Evolutionary conservation across 2,113 vertebrate genomes (phyloP).

Genomic region (Ondatra zibethicus): DNA sequence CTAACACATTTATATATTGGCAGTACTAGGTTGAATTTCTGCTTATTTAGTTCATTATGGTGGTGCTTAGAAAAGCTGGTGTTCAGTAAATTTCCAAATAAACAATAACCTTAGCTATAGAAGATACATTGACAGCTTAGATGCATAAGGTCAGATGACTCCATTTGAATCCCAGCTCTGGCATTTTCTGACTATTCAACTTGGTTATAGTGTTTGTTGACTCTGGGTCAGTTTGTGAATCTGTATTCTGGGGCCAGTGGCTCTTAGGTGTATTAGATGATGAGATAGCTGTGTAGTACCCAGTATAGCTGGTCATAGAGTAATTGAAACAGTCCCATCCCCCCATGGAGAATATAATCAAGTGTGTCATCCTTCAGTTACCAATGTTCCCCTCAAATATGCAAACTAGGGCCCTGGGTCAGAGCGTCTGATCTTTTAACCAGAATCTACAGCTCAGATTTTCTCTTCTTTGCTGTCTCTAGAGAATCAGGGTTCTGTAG

Average conservation of each 20-base stretch:
- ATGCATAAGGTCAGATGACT: neutral
- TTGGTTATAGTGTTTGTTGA: neutral
- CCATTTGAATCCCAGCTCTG: neutral
- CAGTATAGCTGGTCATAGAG: neutral
- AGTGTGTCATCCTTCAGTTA: neutral
- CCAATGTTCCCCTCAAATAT: neutral
- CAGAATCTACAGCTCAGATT: constrained; percentile 64
- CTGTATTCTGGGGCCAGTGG: neutral
- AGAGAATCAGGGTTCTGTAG: constrained; percentile 77
- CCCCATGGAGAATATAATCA: neutral
- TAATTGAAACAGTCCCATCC: rapidly evolving
- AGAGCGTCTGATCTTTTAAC: constrained; percentile 8
- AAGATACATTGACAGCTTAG: neutral
- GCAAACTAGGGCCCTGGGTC: neutral
- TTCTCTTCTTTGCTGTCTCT: constrained; percentile 77
- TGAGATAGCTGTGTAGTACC: neutral
- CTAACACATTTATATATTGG: neutral
- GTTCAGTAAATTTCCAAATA: neutral
- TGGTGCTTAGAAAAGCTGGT: neutral
- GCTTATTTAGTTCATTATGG: neutral
- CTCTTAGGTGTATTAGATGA: neutral
- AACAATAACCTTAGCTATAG: neutral
- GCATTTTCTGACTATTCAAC: neutral
- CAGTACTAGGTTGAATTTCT: neutral
- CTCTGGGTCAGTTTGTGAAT: neutral